Evolutionary conservation across 2,888 invertebrate genomes (phyloP), one percentile per base, ranked within the genome.

Genomic region (Smittia sp.): DNA sequence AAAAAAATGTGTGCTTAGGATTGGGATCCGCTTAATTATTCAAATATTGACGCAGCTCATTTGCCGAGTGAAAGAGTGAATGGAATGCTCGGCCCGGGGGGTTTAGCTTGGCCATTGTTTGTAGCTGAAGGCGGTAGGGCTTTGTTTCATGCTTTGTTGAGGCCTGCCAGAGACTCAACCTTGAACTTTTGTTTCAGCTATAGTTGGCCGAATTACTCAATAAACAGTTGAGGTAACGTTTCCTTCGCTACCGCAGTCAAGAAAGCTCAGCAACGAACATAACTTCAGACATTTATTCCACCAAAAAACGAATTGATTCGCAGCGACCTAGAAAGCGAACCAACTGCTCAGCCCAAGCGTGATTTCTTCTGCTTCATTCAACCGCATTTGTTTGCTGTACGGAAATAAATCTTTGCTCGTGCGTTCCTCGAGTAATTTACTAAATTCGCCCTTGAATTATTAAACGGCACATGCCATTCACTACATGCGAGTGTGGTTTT

Each of bases 371-470:
- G 32, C 32, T 32, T 32, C 32, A 54, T 54, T 15, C 15, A 54
- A 54, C 54, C 54, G 20, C 54, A 54, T 54, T 54, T 54, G 54
- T 54, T 54, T 54, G 54, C 18, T 54, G 18, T 54, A 20, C 54
- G 54, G 18, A 54, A 18, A 54, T 18, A 54, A 18, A 15, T 54
- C 54, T 54, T 20, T 2, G n/a, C 15, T 4, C 15, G 15, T 54
- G 52, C 52, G 13, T 46, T 15, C 52, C 18, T 46, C 52, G 18
- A 32, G 54, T 54, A 20, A 54, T 54, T 54, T 54, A 54, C 54
- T 54, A 54, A 54, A 54, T 54, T 54, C 18, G 9, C 9, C 54
- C 54, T 54, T 54, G 54, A 54, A 54, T 54, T 54, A 54, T 54
- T 54, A 54, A 54, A 18, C 7, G 20, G 54, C 20, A 15, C 15